phyloP scores from a whole-genome alignment of 2,113 vertebrate genomes.

The Capreolus pygargus region DNA sequence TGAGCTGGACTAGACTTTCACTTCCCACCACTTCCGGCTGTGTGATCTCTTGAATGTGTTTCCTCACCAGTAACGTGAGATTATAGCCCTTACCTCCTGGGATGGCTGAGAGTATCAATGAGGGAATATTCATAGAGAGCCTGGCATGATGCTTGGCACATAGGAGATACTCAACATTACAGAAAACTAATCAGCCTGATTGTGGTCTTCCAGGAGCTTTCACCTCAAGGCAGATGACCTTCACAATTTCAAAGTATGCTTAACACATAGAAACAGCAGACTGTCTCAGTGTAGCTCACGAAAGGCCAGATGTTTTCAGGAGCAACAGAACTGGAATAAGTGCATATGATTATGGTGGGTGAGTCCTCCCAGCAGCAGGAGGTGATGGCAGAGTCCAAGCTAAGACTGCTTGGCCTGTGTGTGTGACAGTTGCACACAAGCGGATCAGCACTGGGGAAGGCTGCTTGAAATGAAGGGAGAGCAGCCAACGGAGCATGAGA shows the following conservation, averaged over 20 bases:
- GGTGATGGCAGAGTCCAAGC: background rate
- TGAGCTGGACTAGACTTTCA: background rate
- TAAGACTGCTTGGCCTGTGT: background rate
- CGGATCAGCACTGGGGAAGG: accelerated
- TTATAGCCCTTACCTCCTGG: background rate
- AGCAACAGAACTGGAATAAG: background rate
- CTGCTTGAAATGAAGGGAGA: background rate
- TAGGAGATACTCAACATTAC: background rate
- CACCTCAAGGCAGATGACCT: background rate
- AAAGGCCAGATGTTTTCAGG: background rate
- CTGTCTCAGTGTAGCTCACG: background rate
- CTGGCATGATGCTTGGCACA: background rate
- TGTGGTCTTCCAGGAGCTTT: background rate
- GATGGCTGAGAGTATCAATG: accelerated
- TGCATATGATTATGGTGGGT: background rate
- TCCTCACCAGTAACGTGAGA: background rate
- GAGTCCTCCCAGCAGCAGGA: background rate
- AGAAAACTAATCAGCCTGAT: background rate
- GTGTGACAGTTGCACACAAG: accelerated
- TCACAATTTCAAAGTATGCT: background rate
- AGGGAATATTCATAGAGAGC: background rate
- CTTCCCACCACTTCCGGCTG: background rate
- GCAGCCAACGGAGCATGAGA: background rate
- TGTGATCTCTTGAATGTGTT: background rate
- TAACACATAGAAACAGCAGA: background rate